Percentiles rank a stretch among this genome's conserved stretches.
Conservation (phyloP, 2,888 invertebrate genomes). For the Criorhina ranunculi region DNA sequence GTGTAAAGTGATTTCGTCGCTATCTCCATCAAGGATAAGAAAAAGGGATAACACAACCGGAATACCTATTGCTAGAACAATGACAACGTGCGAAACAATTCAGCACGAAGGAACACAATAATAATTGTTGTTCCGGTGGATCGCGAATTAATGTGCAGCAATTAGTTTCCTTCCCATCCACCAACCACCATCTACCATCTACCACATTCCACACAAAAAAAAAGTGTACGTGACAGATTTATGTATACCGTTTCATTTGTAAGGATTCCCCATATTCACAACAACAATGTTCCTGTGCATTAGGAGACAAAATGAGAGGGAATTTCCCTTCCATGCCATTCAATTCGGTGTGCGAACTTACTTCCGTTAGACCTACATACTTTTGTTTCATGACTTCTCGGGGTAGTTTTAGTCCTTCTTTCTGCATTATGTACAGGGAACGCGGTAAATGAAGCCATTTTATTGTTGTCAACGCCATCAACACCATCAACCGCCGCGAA, state of each 20-base stretch:
- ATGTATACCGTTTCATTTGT: conserved; percentile 59
- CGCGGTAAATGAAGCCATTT: conserved; percentile 67
- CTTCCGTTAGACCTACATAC: conserved; percentile 40
- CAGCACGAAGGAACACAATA: conserved; percentile 48
- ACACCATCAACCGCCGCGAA: conserved; percentile 13
- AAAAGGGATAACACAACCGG: neutral
- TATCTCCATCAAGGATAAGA: conserved; percentile 26
- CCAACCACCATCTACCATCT: neutral
- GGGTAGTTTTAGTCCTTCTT: neutral
- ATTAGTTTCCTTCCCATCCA: conserved; percentile 51
- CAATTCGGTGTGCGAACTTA: conserved; percentile 44
- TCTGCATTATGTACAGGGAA: neutral
- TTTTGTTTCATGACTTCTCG: conserved; percentile 4
- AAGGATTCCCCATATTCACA: conserved; percentile 10
- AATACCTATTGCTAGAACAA: conserved; percentile 34
- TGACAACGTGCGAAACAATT: conserved; percentile 47
- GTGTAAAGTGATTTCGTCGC: conserved; percentile 1
- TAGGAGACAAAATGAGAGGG: conserved; percentile 49
- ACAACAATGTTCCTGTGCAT: conserved; percentile 31
- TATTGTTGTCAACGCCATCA: conserved; percentile 40
- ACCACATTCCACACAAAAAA: neutral
- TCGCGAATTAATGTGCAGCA: conserved; percentile 67
- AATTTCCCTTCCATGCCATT: conserved; percentile 42
- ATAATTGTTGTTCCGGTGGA: conserved; percentile 66
- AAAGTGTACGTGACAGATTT: conserved; percentile 61